Conservation (phyloP, 2,797 vertebrate species). For the Falco cherrug region DNA sequence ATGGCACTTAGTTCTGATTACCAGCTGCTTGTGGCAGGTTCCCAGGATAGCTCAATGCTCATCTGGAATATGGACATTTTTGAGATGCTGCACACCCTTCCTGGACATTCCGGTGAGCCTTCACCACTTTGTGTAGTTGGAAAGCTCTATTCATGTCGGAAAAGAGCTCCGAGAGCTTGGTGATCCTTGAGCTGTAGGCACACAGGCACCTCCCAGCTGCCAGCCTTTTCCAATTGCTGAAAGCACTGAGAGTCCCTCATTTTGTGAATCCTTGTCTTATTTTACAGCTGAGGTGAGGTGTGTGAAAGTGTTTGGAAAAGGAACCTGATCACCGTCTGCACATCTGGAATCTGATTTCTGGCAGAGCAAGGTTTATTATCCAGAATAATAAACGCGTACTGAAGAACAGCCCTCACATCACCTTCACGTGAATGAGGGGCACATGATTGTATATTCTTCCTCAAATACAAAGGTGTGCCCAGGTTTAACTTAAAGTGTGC, state of each 20-base stretch:
- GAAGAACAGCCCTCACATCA: constrained; percentile 41
- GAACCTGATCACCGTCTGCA: constrained; percentile 75
- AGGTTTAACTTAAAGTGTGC: too few species aligned
- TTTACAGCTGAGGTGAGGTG: constrained; percentile 75
- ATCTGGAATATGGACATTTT: constrained; percentile 77
- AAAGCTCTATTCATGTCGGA: not conserved
- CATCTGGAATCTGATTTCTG: constrained; percentile 78
- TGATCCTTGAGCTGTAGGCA: not conserved
- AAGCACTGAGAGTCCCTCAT: not conserved
- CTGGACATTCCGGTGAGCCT: constrained; percentile 79
- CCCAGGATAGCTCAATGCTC: constrained; percentile 72
- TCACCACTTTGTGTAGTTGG: not conserved
- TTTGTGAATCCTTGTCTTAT: not conserved
- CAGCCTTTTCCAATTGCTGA: not conserved
- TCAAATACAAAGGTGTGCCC: not conserved
- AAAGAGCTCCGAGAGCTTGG: not conserved
- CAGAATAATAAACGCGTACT: constrained; percentile 8
- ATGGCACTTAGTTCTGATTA: constrained; percentile 73
- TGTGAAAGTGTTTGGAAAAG: constrained; percentile 66
- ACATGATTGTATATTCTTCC: constrained; percentile 69
- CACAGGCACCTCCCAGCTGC: not conserved
- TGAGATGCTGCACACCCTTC: constrained; percentile 74
- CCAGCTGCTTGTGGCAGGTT: constrained; percentile 78
- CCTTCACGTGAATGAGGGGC: constrained; percentile 70
- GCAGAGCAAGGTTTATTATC: constrained; percentile 75